Evolutionary conservation across 1,140 invertebrate genomes (phyloP), one percentile per base, ranked within the genome.

Genomic region (Thalassaphorura encarpata): DNA sequence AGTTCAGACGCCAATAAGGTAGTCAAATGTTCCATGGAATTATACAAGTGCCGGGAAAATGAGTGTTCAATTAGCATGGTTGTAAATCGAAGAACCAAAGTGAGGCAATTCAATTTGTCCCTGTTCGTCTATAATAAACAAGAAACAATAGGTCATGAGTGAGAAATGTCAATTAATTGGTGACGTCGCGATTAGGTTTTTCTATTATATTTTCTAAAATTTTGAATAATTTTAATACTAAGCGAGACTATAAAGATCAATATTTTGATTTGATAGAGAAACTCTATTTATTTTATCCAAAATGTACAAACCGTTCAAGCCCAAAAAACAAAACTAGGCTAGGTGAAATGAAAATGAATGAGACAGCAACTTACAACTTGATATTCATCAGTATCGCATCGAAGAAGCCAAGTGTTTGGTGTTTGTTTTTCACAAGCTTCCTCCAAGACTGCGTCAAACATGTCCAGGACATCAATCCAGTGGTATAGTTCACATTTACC

Each of bases 401-500:
- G 77, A 60, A 92, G 69, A 65, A 82, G 79, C 86, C 88, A 90
- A 66, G 80, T 78, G 67, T 81, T 83, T 54, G 79, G 79, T 23
- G 73, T 73, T 48, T 77, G 76, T 63, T 77, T 78, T 36, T 79
- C 73, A 33, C 83, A 81, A 31, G 85, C 83, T 68, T 80, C 78
- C 66, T 87, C 87, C 59, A 92, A 72, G 60, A 91, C 84, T 50
- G 77, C 77, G 72, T 92, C 89, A 74, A 85, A 89, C 19, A 83
- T 77, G 73, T 91, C 87, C 29, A 93, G 72, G 4, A 90, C 82
- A 75, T 89, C 85, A 50, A 87, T 85, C 88, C 88, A 93, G 70
- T 93, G 87, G 67, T 85, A 87, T 13, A 93, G 73, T 73, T 93
- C 89, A 73, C 87, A 91, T 78, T 92, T 92, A 53, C 88, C 87